Conservation (phyloP, 2,888 invertebrate species). For the Allophyes oxyacanthae region DNA sequence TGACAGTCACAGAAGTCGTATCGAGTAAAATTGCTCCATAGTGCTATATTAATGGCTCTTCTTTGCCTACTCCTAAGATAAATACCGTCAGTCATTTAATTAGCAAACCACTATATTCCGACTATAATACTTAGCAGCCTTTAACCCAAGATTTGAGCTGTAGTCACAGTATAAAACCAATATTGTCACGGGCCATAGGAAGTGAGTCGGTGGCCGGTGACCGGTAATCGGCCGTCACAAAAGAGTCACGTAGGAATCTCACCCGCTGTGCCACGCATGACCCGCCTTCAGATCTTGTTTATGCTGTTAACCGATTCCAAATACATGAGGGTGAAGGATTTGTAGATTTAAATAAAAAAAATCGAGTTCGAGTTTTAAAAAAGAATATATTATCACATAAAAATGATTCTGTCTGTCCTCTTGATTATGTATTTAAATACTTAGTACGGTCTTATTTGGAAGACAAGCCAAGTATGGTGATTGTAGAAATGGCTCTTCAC, state of each 20-base stretch:
- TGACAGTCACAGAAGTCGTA: too few relatives aligned
- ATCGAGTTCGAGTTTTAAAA: not conserved
- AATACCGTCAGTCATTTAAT: too few relatives aligned
- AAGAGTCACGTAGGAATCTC: conserved; percentile 61
- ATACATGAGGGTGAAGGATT: conserved; percentile 37
- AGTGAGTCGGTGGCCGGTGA: conserved; percentile 34
- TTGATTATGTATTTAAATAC: too few relatives aligned
- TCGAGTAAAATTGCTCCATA: too few relatives aligned
- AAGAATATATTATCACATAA: too few relatives aligned
- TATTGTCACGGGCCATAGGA: conserved; percentile 18
- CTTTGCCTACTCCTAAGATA: too few relatives aligned
- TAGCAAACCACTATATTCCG: too few relatives aligned
- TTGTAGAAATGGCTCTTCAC: too few relatives aligned
- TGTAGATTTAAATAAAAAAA: not conserved
- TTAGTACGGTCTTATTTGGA: too few relatives aligned
- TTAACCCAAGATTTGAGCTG: not conserved
- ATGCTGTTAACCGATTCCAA: conserved; percentile 46
- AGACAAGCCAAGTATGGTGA: too few relatives aligned
- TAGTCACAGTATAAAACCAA: conserved; percentile 13
- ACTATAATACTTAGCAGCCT: not conserved
- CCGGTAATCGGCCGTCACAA: conserved; percentile 46
- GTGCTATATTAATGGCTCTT: too few relatives aligned
- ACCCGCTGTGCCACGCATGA: conserved; percentile 55
- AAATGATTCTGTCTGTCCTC: too few relatives aligned
- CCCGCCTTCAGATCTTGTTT: conserved; percentile 55